phyloP scores from a whole-genome alignment of 2,113 vertebrate species.

The Peucedramus taeniatus region DNA sequence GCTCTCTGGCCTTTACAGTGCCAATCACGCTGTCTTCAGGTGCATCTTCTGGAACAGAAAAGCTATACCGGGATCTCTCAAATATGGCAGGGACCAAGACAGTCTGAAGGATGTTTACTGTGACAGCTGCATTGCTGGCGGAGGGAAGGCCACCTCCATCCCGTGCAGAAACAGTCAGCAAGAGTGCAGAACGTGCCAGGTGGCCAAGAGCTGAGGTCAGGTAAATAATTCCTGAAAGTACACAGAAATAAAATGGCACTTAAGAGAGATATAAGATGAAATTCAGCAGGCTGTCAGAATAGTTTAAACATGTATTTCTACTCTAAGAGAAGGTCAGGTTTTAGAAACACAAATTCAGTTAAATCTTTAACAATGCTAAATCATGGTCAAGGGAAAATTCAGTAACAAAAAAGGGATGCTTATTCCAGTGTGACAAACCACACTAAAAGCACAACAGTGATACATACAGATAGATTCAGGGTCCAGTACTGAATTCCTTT shows the following conservation, averaged over 20 bases:
- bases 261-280: neutral
- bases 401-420: neutral
- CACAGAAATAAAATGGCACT: neutral
- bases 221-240: slow-evolving; percentile 80
- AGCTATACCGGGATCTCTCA: slow-evolving; percentile 81
- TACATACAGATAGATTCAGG: neutral
- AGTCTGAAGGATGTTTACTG: slow-evolving; percentile 78
- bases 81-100: slow-evolving; percentile 78
- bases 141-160: slow-evolving; percentile 82
- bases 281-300: neutral
- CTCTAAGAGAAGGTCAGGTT: neutral
- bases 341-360: neutral
- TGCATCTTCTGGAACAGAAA: slow-evolving; percentile 80
- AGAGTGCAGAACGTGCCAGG: slow-evolving; percentile 67
- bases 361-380: neutral
- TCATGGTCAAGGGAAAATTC: neutral
- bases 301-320: neutral
- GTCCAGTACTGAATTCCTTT: neutral
- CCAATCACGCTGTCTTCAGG: slow-evolving; percentile 77
- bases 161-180: slow-evolving; percentile 74
- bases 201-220: slow-evolving; percentile 78
- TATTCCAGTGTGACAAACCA: neutral
- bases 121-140: slow-evolving; percentile 75
- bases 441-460: neutral
- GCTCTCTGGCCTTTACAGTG: slow-evolving; percentile 75